Conservation (phyloP, 2,888 invertebrate genomes). For the Mactromeris polynyma region DNA sequence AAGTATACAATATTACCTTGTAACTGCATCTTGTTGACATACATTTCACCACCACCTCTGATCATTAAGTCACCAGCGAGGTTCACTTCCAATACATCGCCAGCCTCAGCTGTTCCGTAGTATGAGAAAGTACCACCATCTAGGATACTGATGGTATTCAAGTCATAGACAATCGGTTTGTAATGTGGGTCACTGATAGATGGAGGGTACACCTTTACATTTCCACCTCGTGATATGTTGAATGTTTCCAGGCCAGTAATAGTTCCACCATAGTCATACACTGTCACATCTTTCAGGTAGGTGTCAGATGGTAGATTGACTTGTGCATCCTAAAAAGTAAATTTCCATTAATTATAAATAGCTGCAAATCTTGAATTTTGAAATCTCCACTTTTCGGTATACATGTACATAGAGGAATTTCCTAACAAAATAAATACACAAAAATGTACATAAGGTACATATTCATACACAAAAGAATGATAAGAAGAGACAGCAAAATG, state of each 20-base stretch:
- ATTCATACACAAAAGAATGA: too few relatives aligned
- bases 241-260: slow-evolving; percentile 76
- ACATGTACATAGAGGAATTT: too few relatives aligned
- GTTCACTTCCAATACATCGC: slow-evolving; percentile 65
- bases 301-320: slow-evolving; percentile 79
- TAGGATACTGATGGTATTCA: slow-evolving; percentile 74
- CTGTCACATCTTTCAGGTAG: slow-evolving; percentile 72
- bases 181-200: slow-evolving; percentile 55
- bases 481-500: background rate
- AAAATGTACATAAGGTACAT: too few relatives aligned
- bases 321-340: slow-evolving; percentile 71
- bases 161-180: slow-evolving; percentile 55
- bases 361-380: background rate
- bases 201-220: slow-evolving; percentile 74
- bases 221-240: slow-evolving; percentile 77
- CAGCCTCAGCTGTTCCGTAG: slow-evolving; percentile 68
- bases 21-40: slow-evolving; percentile 72
- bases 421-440: too few relatives aligned
- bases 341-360: background rate
- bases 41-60: slow-evolving; percentile 75
- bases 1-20: slow-evolving; percentile 58
- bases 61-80: slow-evolving; percentile 74
- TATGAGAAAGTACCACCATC: slow-evolving; percentile 79
- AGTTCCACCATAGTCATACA: slow-evolving; percentile 76
- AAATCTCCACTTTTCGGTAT: too few relatives aligned